Percentiles rank a stretch among this genome's conserved stretches.
phyloP scores from a whole-genome alignment of 2,113 vertebrate genomes.

The Meriones unguiculatus region DNA sequence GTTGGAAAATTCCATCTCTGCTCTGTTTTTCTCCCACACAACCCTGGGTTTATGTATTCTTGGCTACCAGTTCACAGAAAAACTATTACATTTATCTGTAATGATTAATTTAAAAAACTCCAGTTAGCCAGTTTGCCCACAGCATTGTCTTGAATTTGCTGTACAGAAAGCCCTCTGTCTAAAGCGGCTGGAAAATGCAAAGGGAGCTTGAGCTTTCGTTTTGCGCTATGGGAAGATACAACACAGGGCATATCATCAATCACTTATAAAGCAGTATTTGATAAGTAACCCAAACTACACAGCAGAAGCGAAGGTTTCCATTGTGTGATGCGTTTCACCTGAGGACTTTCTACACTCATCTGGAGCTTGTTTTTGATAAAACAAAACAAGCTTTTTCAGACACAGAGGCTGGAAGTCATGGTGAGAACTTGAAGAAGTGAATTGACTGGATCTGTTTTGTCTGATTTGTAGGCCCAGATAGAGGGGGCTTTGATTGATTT shows the following conservation, averaged over 20 bases:
- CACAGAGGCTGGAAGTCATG: slow-evolving; percentile 27
- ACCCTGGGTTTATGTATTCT: neutral
- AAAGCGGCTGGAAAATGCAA: slow-evolving; percentile 50
- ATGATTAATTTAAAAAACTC: neutral
- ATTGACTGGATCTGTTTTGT: slow-evolving; percentile 67
- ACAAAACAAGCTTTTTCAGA: neutral
- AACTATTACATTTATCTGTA: neutral
- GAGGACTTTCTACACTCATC: slow-evolving; percentile 5
- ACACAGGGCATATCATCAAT: slow-evolving; percentile 22
- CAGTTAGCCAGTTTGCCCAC: neutral
- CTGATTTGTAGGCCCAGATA: slow-evolving; percentile 67
- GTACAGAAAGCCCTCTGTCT: neutral
- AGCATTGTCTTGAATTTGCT: slow-evolving; percentile 20
- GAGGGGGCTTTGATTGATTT: slow-evolving; percentile 36
- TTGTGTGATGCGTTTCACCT: slow-evolving; percentile 2
- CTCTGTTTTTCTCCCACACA: neutral
- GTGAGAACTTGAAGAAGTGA: slow-evolving; percentile 71
- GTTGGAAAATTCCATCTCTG: neutral
- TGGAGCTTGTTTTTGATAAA: slow-evolving; percentile 66
- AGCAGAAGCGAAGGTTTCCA: neutral
- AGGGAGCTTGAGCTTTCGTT: slow-evolving; percentile 43
- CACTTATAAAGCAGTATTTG: slow-evolving; percentile 23
- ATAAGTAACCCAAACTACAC: slow-evolving; percentile 11
- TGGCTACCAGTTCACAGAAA: neutral
- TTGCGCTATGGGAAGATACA: slow-evolving; percentile 34